Percentiles rank a stretch among this genome's conserved stretches.
Evolutionary conservation across 2,888 invertebrate species (phyloP).

Genomic region (Dermolepida albohirtum): DNA sequence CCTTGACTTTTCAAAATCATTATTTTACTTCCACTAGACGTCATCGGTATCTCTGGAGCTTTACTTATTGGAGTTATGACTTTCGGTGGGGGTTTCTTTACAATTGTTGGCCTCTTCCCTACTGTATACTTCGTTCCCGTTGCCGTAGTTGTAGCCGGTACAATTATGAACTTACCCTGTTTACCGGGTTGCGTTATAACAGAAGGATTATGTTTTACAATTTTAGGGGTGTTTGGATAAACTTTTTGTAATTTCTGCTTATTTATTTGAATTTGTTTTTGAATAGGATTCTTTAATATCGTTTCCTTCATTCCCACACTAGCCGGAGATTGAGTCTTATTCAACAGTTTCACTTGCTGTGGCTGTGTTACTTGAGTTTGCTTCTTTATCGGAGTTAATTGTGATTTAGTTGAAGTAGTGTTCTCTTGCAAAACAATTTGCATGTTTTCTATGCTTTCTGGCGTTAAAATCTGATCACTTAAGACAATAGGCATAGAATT

Average conservation of each 20-base stretch:
- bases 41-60: constrained; percentile 60
- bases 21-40: constrained; percentile 67
- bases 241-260: constrained; percentile 48
- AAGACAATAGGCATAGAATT: constrained; percentile 82
- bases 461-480: constrained; percentile 76
- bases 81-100: constrained; percentile 56
- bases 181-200: constrained; percentile 53
- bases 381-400: constrained; percentile 38
- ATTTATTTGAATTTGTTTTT: constrained; percentile 23
- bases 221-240: constrained; percentile 51
- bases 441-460: constrained; percentile 77
- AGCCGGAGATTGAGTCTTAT: constrained; percentile 47
- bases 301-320: constrained; percentile 6
- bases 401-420: constrained; percentile 46
- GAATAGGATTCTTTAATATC: constrained; percentile 17
- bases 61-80: constrained; percentile 63
- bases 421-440: constrained; percentile 68
- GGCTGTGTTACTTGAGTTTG: constrained; percentile 48
- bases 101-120: constrained; percentile 65
- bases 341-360: constrained; percentile 50
- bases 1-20: constrained; percentile 76
- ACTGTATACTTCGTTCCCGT: constrained; percentile 56
- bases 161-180: constrained; percentile 55
- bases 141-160: constrained; percentile 50
- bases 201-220: constrained; percentile 52